Evolutionary conservation across 2,797 vertebrate species (phyloP).

Genomic region (Anabas testudineus): DNA sequence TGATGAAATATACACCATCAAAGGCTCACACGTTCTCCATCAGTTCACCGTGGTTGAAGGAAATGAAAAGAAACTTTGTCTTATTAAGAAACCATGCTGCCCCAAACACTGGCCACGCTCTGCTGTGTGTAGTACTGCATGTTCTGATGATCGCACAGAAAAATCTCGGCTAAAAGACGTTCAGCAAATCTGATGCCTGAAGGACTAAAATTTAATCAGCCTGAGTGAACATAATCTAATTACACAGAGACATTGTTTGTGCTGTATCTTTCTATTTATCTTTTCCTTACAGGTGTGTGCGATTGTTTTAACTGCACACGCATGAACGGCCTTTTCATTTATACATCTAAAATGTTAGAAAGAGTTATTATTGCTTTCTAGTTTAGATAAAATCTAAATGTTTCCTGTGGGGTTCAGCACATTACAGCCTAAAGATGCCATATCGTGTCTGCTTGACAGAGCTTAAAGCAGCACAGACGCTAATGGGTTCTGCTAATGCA

Average conservation of each 20-base stretch:
- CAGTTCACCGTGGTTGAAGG: constrained; percentile 35
- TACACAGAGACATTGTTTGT: constrained; percentile 50
- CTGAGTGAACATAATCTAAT: constrained; percentile 60
- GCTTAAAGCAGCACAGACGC: constrained; percentile 50
- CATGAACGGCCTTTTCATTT: constrained; percentile 37
- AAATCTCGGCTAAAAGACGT: constrained; percentile 23
- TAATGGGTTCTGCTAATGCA: constrained; percentile 57
- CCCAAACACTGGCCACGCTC: constrained; percentile 19
- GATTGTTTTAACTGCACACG: constrained; percentile 27
- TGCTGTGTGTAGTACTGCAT: background rate
- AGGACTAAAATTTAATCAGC: constrained; percentile 57
- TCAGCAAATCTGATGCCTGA: constrained; percentile 49
- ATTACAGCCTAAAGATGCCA: constrained; percentile 41
- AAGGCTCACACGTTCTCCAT: constrained; percentile 56
- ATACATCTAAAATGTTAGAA: constrained; percentile 15
- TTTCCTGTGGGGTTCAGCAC: constrained; percentile 43
- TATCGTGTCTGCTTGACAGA: constrained; percentile 32
- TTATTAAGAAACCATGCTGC: constrained; percentile 29
- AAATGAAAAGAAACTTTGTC: constrained; percentile 55
- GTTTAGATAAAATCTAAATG: constrained; percentile 45
- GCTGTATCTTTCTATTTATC: constrained; percentile 62
- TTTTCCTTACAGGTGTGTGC: constrained; percentile 46
- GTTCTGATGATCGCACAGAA: constrained; percentile 18
- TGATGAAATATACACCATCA: constrained; percentile 68
- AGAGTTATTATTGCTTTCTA: constrained; percentile 28